Base-by-base conservation (phyloP, 2,797 vertebrate species). In the Tadarida brasiliensis region DNA sequence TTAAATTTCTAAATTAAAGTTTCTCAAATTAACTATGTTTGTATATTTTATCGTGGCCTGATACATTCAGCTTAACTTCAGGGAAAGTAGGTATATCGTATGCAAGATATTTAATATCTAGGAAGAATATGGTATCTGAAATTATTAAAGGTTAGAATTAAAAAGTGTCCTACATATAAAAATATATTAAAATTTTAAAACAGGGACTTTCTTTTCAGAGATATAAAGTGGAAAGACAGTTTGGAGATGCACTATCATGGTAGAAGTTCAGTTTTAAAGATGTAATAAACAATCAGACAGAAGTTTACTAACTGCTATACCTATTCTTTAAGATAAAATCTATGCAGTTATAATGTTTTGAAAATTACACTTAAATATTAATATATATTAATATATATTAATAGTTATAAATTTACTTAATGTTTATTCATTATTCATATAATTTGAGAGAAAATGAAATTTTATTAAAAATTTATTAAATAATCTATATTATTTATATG, bases 141-240 rank as follows among this genome's bases (percentile, higher is more conserved):
- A 71, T 91, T 63, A 49, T 47, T 76, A 39, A 39, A 78, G 65
- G 2, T 57, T 90, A 12, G 9, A 86, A 44, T 51, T 87, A 73
- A 65, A 44, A 44, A 74, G 15, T 68, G 22, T 73, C 49, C 89
- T 14, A 56, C 12, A 33, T 71, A 88, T 73, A 85, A 63, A 85
- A 82, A 88, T 67, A 3, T 68, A 71, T 88, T 85, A 56, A 93
- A 90, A 67, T 49, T 73, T 88, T 22, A 70, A 93, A 70, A 11
- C 5, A 65, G 2, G 5, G 33, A 51, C 35, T 33, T 70, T 35
- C 5, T 86, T 94, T 86, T 28, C 28, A 91, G 30, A 83, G 14
- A 89, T 71, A 11, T 6, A 91, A 3, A 71, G 22, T 5, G 14
- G 14, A 49, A 78, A 81, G 59, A 65, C 44, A n/a, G 14, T 33